Evolutionary conservation across 2,888 invertebrate species (phyloP).

Genomic region (Tachystola acroxantha): DNA sequence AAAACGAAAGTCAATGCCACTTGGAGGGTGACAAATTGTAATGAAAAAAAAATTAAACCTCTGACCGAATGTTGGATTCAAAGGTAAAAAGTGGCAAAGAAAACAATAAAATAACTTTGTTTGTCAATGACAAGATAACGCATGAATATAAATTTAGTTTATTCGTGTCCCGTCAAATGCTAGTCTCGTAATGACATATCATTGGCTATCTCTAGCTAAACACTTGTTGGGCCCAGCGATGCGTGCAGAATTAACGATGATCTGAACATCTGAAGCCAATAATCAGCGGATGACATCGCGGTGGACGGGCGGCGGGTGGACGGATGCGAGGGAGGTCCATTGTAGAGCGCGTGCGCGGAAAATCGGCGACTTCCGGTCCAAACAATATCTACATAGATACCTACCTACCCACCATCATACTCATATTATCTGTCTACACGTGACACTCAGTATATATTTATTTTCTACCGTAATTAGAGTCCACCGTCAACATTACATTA

Average conservation of each 20-base stretch:
- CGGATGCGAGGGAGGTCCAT: constrained; percentile 29
- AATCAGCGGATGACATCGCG: constrained; percentile 40
- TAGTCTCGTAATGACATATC: no score
- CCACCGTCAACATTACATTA: no score
- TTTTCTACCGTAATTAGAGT: not conserved
- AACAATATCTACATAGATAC: constrained; percentile 1
- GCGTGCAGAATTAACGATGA: constrained; percentile 21
- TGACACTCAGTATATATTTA: not conserved
- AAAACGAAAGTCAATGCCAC: no score
- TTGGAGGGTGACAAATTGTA: no score
- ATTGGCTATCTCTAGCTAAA: not conserved
- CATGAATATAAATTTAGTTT: no score
- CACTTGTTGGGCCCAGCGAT: constrained; percentile 17
- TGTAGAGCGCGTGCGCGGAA: constrained; percentile 52
- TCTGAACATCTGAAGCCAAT: constrained; percentile 20
- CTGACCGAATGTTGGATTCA: no score
- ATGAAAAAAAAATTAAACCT: no score
- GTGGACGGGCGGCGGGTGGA: constrained; percentile 21
- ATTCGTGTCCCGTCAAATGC: no score
- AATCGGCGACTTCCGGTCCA: constrained; percentile 56
- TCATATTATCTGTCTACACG: not conserved
- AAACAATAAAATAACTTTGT: no score
- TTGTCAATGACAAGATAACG: no score
- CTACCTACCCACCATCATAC: not conserved
- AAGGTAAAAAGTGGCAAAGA: no score